Conservation (phyloP, 92 coral and sea anemone species). For the Diadumene lineata region DNA sequence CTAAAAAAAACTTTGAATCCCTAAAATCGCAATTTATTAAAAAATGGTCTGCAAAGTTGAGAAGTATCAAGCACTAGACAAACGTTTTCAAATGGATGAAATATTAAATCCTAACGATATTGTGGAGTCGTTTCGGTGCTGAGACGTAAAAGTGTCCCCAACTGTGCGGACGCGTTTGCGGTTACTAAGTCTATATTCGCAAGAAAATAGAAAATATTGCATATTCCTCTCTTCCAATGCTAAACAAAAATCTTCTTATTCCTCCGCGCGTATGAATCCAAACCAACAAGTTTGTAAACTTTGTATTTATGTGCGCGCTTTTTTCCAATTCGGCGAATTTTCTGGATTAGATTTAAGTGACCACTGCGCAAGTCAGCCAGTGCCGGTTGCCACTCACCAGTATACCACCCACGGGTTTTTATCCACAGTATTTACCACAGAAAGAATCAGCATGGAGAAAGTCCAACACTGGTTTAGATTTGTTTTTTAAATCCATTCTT, state of each 20-base stretch:
- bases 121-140: not conserved
- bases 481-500: constrained; percentile 1
- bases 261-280: too few relatives aligned
- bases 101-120: too few relatives aligned
- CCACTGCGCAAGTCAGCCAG: not conserved
- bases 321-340: not conserved
- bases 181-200: not conserved
- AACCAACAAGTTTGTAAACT: too few relatives aligned
- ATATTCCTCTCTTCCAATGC: too few relatives aligned
- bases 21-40: too few relatives aligned
- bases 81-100: too few relatives aligned
- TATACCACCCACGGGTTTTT: not conserved
- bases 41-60: too few relatives aligned
- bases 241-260: too few relatives aligned
- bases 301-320: too few relatives aligned
- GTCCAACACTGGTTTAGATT: not conserved
- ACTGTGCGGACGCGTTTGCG: not conserved
- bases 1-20: too few relatives aligned
- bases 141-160: not conserved
- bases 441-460: not conserved
- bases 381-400: not conserved
- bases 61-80: too few relatives aligned
- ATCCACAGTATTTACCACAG: not conserved
- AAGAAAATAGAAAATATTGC: too few relatives aligned
- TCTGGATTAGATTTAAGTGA: not conserved